phyloP scores from a whole-genome alignment of 2,113 vertebrate genomes.

The Platichthys flesus region DNA sequence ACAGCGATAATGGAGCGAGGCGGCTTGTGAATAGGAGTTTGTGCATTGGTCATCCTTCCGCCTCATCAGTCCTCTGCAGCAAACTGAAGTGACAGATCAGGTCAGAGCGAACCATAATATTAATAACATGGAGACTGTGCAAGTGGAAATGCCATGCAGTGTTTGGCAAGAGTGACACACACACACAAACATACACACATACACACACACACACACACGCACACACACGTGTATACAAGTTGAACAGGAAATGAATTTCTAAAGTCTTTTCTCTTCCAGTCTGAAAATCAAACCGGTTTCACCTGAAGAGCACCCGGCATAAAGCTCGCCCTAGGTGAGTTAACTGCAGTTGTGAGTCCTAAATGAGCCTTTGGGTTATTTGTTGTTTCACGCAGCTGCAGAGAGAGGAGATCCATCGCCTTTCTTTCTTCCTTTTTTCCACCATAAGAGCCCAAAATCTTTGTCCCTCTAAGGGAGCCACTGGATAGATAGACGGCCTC shows the following conservation, averaged over 20 bases:
- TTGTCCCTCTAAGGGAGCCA: constrained; percentile 36
- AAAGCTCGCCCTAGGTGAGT: background rate
- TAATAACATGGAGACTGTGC: background rate
- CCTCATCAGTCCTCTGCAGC: no score
- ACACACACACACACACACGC: background rate
- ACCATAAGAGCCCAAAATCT: constrained; percentile 46
- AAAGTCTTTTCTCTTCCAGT: background rate
- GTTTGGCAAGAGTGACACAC: background rate
- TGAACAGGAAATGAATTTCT: background rate
- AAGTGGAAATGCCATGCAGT: background rate
- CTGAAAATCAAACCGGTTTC: background rate
- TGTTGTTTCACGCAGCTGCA: constrained; percentile 13
- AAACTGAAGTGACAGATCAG: no score
- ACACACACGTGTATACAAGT: background rate
- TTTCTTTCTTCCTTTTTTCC: constrained; percentile 67
- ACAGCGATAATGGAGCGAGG: constrained; percentile 10
- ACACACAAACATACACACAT: background rate
- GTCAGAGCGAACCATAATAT: background rate
- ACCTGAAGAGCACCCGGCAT: background rate
- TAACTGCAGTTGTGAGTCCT: constrained; percentile 29
- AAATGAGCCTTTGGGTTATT: constrained; percentile 26
- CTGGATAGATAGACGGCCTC: constrained; percentile 41
- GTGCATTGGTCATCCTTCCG: constrained; percentile 2
- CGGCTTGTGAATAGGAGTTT: constrained; percentile 30
- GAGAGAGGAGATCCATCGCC: constrained; percentile 30